Base-by-base conservation (phyloP, 1,140 invertebrate genomes). In the Antheraea pernyi region DNA sequence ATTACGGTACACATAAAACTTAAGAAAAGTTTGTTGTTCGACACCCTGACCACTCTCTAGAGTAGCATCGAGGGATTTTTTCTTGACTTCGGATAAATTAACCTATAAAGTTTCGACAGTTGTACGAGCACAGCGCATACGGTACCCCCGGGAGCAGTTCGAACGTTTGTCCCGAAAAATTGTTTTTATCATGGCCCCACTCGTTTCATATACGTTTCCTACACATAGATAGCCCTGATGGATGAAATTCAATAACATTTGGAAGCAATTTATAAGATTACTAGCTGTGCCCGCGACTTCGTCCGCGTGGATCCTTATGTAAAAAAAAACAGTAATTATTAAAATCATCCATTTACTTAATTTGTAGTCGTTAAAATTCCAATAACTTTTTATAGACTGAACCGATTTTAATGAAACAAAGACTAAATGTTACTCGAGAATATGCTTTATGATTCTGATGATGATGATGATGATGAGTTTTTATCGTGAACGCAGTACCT, bases 1-100 rank as follows among this genome's bases (percentile, higher is more conserved):
- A 53, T 53, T 53, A 53, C 46, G 11, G 46, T 53, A 53, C 46
- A 53, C 46, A 53, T n/a, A 16, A 53, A 53, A 53, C 46, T 53
- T 53, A 53, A 53, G 46, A 16, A 6, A 53, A 16, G 16, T 6
- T 53, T 5, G 46, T 53, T 53, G 46, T 53, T n/a, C 46, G 46
- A n/a, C 46, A 53, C 7, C 46, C 46, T 53, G 9, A 16, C 46
- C 46, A n/a, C 16, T 53, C 46, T 53, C 46, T 16, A 16, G 46
- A 53, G 46, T 53, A 11, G 46, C 39, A 11, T 42, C 39, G 46
- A 53, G 16, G 11, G 1, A 10, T 53, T 7, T 53, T 53, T 53
- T 13, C 16, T 5, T 13, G 46, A 16, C 46, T 53, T 53, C 46
- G 46, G 7, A 53, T 53, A 53, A 53, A 53, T 53, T 53, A 53